Conservation (phyloP, 1,140 invertebrate species). For the Atta cephalotes region DNA sequence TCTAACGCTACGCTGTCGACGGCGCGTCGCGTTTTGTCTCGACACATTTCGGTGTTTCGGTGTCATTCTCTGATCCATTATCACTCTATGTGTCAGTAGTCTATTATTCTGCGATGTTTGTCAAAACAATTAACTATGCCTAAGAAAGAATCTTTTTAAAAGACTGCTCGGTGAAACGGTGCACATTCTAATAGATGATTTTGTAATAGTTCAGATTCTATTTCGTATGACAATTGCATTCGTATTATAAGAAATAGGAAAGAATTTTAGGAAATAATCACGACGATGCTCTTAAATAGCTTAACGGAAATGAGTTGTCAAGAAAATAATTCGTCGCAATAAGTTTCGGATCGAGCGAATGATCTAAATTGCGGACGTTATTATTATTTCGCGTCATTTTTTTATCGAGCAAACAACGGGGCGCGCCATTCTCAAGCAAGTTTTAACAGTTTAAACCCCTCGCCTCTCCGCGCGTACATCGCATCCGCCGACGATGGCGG, state of each 20-base stretch:
- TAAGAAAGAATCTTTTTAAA: not conserved
- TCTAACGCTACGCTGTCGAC: not conserved
- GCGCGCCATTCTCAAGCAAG: slow-evolving; percentile 51
- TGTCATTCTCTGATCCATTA: slow-evolving; percentile 69
- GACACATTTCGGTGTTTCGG: slow-evolving; percentile 28
- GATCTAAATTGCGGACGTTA: slow-evolving; percentile 63
- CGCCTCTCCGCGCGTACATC: slow-evolving; percentile 9
- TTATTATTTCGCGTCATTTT: slow-evolving; percentile 63
- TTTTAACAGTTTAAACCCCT: slow-evolving; percentile 57
- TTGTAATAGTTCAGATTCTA: not conserved
- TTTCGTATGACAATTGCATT: not conserved
- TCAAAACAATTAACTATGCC: slow-evolving; percentile 34
- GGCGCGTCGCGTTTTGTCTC: slow-evolving; percentile 33
- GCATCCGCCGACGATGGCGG: slow-evolving; percentile 47
- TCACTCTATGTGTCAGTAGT: slow-evolving; percentile 2
- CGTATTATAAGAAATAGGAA: not conserved
- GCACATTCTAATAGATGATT: not conserved
- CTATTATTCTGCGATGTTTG: slow-evolving; percentile 41
- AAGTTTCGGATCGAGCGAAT: slow-evolving; percentile 38
- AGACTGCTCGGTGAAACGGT: not conserved
- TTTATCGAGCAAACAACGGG: slow-evolving; percentile 66
- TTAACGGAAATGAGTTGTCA: not conserved
- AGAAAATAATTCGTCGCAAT: slow-evolving; percentile 32
- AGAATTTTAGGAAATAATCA: not conserved
- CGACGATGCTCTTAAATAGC: not conserved